These are phyloP conservation scores for Sebastolobus alascanus DNA, from an alignment of 2,797 vertebrate species.

Conservation along the genomic window DNA sequence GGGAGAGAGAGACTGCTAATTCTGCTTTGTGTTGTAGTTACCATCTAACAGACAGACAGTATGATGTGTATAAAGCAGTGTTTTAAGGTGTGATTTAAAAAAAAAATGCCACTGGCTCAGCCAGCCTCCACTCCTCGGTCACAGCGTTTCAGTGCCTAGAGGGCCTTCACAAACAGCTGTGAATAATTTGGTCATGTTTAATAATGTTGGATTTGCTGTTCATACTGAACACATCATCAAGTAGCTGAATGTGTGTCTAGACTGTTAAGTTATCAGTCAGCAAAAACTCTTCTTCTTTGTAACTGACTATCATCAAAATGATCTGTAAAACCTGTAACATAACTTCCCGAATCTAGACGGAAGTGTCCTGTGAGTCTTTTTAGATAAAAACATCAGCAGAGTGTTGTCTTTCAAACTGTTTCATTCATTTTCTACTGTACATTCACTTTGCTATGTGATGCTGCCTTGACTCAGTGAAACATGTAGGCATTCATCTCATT, in stretches of 20 bases:
- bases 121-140: neutral
- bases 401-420: neutral
- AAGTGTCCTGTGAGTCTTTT: neutral
- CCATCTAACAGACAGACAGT: neutral
- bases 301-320: neutral
- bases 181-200: neutral
- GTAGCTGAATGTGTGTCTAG: neutral
- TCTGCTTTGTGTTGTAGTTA: neutral
- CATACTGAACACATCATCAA: neutral
- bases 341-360: neutral
- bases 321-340: neutral
- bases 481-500: conserved; percentile 6
- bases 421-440: neutral
- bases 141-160: neutral
- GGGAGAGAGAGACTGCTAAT: neutral
- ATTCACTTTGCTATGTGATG: conserved; percentile 14
- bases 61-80: too few species aligned
- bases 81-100: neutral
- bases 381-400: neutral
- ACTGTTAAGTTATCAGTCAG: neutral
- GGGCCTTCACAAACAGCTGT: neutral
- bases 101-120: neutral
- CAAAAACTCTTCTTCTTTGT: neutral
- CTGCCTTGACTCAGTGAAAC: conserved; percentile 3
- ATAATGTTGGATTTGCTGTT: neutral